These are phyloP conservation scores for Tribolium castaneum DNA, from an alignment of 1,140 invertebrate genomes.

Conservation along the genomic window DNA sequence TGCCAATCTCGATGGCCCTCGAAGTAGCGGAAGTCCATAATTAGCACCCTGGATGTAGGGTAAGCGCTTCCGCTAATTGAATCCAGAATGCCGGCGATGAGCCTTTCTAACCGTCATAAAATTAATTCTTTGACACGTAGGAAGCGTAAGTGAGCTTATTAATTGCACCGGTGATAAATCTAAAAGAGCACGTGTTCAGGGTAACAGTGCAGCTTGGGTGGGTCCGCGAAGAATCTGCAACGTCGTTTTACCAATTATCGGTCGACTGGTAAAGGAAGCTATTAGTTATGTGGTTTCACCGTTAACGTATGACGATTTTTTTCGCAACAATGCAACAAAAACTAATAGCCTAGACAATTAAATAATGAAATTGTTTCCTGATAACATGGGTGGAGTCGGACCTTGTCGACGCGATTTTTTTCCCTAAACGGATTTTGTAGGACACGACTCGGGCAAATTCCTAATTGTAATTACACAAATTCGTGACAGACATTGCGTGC, in stretches of 20 bases:
- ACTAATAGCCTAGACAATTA: slow-evolving; percentile 42
- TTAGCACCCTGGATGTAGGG: neutral
- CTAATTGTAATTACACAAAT: slow-evolving; percentile 35
- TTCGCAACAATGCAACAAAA: slow-evolving; percentile 32
- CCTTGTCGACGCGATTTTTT: slow-evolving; percentile 35
- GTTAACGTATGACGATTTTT: slow-evolving; percentile 37
- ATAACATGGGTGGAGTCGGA: slow-evolving; percentile 39
- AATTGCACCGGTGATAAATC: slow-evolving; percentile 24
- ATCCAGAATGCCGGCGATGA: neutral
- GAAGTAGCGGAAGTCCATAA: neutral
- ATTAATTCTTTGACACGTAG: slow-evolving; percentile 3
- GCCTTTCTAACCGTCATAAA: slow-evolving; percentile 21
- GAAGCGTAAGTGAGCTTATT: slow-evolving; percentile 32
- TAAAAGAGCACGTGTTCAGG: slow-evolving; percentile 33
- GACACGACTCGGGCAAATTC: slow-evolving; percentile 28
- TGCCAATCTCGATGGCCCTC: neutral
- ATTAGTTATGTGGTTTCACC: slow-evolving; percentile 42
- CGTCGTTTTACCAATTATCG: slow-evolving; percentile 41
- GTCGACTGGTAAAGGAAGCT: slow-evolving; percentile 40
- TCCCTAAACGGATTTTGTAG: slow-evolving; percentile 14
- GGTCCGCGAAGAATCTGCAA: slow-evolving; percentile 36
- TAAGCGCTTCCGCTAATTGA: slow-evolving; percentile 7
- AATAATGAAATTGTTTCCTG: slow-evolving; percentile 39
- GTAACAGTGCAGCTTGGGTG: slow-evolving; percentile 29
- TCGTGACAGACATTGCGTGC: slow-evolving; percentile 29